Conservation (phyloP, 1,140 invertebrate genomes). For the Drosophila cardini region DNA sequence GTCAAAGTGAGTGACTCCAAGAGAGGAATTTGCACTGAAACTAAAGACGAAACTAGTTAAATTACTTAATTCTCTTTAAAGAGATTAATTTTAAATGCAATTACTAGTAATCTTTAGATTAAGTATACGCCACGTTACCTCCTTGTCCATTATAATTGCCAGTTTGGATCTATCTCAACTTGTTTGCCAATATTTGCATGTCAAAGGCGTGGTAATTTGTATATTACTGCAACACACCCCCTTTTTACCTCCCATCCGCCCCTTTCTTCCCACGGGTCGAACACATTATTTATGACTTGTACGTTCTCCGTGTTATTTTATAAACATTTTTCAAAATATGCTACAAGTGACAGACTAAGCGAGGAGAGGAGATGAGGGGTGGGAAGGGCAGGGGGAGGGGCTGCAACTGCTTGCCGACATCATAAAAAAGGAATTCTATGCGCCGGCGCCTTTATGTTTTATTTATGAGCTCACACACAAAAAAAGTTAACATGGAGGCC, state of each 20-base stretch:
- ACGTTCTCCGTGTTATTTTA: slow-evolving; percentile 80
- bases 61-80: neutral
- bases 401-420: slow-evolving; percentile 62
- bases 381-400: slow-evolving; percentile 12
- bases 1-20: slow-evolving; percentile 47
- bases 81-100: slow-evolving; percentile 1
- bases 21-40: slow-evolving; percentile 9
- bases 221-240: slow-evolving; percentile 73
- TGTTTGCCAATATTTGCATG: slow-evolving; percentile 72
- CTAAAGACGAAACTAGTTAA: neutral
- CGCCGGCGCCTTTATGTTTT: slow-evolving; percentile 75
- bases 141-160: slow-evolving; percentile 40
- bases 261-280: slow-evolving; percentile 20
- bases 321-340: slow-evolving; percentile 82
- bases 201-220: slow-evolving; percentile 76
- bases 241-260: neutral
- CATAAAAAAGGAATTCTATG: slow-evolving; percentile 51
- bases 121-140: slow-evolving; percentile 33
- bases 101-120: slow-evolving; percentile 27
- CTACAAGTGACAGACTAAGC: slow-evolving; percentile 34
- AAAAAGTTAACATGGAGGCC: slow-evolving; percentile 52
- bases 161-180: slow-evolving; percentile 39
- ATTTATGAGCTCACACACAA: slow-evolving; percentile 69
- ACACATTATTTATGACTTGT: slow-evolving; percentile 82
- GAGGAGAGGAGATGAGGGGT: neutral